These are phyloP conservation scores for Fundulus diaphanus DNA, from an alignment of 2,797 vertebrate species.

Conservation along the genomic window DNA sequence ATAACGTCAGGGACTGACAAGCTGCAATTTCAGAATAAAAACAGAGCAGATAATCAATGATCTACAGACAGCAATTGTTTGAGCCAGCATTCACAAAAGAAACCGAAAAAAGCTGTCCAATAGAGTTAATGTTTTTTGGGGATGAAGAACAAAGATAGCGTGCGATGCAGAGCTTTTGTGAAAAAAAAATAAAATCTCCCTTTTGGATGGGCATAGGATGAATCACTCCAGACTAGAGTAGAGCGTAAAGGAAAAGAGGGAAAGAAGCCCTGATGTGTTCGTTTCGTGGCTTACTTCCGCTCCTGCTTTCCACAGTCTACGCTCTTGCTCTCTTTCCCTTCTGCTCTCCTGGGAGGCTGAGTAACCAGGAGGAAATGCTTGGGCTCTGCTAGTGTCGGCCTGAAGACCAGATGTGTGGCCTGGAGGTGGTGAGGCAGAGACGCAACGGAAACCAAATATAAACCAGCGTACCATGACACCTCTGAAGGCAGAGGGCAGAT, in stretches of 20 bases:
- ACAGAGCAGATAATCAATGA: conserved; percentile 45
- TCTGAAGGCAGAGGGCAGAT: conserved; percentile 67
- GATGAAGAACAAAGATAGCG: conserved; percentile 70
- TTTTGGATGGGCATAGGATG: conserved; percentile 74
- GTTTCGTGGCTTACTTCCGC: conserved; percentile 78
- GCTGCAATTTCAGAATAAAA: conserved; percentile 37
- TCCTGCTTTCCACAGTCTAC: conserved; percentile 47
- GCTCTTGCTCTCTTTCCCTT: conserved; percentile 43
- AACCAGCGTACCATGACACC: conserved; percentile 70
- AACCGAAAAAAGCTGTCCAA: conserved; percentile 56
- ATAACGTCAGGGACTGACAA: conserved; percentile 48
- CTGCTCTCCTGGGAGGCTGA: conserved; percentile 78
- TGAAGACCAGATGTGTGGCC: conserved; percentile 83
- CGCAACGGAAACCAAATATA: conserved; percentile 77
- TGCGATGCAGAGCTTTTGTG: conserved; percentile 75
- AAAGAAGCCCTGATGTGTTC: conserved; percentile 79
- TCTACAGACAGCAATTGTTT: conserved; percentile 38
- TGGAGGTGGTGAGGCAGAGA: conserved; percentile 76
- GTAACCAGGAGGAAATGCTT: conserved; percentile 83
- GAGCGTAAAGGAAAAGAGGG: conserved; percentile 61
- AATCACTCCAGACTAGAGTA: conserved; percentile 76
- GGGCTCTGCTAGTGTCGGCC: conserved; percentile 76
- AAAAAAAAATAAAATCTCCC: conserved; percentile 45
- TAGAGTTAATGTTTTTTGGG: conserved; percentile 65
- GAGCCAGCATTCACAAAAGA: conserved; percentile 32